A percentile compares a stretch with the other conserved stretches of the same genome.
Evolutionary conservation across 2,113 vertebrate species (phyloP).

Genomic region (Ariopsis seemanni): DNA sequence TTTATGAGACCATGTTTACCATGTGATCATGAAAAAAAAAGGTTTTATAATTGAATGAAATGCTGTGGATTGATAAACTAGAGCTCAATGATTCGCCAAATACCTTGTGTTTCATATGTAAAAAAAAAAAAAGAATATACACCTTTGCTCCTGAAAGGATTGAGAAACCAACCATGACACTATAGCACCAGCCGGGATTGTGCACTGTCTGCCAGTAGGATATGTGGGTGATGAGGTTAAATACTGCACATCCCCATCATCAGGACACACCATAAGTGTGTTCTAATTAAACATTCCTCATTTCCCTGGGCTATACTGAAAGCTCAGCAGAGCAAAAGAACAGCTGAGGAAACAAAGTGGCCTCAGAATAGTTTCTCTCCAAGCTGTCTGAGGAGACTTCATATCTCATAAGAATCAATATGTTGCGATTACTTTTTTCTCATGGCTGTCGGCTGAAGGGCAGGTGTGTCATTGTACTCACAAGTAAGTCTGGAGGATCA

Average conservation of each 20-base stretch:
- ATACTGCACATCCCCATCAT: neutral
- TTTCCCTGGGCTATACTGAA: conserved; percentile 12
- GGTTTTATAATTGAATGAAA: too few relatives aligned
- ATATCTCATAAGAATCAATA: conserved; percentile 55
- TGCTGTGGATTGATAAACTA: neutral
- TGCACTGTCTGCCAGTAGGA: neutral
- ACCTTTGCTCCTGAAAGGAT: neutral
- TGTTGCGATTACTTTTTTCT: conserved; percentile 29
- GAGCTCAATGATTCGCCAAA: neutral
- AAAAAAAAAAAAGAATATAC: neutral
- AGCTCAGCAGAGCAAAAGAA: conserved; percentile 15
- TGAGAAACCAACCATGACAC: neutral
- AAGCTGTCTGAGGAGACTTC: conserved; percentile 54
- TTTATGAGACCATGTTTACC: too few relatives aligned
- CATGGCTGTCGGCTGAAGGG: conserved; percentile 35
- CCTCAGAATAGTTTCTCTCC: conserved; percentile 60
- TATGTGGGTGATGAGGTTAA: neutral
- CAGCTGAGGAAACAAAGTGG: conserved; percentile 30
- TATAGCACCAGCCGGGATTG: neutral
- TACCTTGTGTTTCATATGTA: neutral
- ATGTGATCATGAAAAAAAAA: too few relatives aligned
- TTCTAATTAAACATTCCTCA: neutral
- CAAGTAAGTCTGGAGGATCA: conserved; percentile 52
- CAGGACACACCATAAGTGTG: neutral
- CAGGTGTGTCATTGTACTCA: conserved; percentile 50